Percentiles rank a stretch among this genome's conserved stretches.
Conservation (phyloP, 2,113 vertebrate species). For the Vireo altiloquus region DNA sequence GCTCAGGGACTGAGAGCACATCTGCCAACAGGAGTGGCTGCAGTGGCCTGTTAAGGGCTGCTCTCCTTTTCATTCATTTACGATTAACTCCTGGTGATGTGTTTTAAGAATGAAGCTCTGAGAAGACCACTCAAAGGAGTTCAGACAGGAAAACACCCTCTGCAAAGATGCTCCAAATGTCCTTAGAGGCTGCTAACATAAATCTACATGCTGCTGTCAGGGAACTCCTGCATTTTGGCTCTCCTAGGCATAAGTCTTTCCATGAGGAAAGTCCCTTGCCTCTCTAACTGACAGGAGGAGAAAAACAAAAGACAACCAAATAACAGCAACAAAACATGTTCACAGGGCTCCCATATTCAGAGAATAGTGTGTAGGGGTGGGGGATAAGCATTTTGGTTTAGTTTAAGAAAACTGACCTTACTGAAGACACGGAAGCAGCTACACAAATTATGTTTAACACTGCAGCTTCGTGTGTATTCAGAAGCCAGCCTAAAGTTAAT, state of each 20-base stretch:
- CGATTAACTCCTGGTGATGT: neutral
- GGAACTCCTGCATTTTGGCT: neutral
- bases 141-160: neutral
- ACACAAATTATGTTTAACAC: neutral
- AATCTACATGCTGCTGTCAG: neutral
- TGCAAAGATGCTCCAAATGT: neutral
- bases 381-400: neutral
- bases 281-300: neutral
- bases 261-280: neutral
- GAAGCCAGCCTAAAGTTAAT: conserved; percentile 2
- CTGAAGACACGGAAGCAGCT: neutral
- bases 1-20: neutral
- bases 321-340: neutral
- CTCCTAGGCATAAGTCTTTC: neutral
- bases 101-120: neutral
- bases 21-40: neutral
- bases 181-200: neutral
- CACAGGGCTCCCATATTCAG: neutral
- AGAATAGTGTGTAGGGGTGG: rapidly evolving
- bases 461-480: conserved; percentile 5
- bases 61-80: neutral
- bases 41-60: neutral
- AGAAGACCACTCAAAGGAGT: neutral
- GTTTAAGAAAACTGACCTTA: neutral
- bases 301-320: neutral